Evolutionary conservation across 2,113 vertebrate genomes (phyloP).

Genomic region (Hippocampus barbouri): DNA sequence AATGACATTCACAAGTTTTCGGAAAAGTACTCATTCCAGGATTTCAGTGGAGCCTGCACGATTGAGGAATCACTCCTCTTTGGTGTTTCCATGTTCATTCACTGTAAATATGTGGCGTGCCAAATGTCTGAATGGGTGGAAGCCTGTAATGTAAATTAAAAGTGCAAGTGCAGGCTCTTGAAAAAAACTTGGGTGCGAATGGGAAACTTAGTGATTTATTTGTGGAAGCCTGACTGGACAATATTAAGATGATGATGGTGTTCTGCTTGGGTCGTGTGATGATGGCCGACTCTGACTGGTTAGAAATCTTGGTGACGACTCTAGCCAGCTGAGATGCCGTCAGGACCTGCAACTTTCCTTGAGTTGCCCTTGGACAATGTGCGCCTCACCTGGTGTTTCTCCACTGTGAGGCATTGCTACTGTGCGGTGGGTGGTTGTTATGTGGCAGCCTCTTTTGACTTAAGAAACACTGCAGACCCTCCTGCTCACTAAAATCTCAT

Average conservation of each 20-base stretch:
- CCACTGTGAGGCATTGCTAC: background rate
- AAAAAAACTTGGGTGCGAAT: background rate
- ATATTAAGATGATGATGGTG: background rate
- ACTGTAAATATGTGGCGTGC: background rate
- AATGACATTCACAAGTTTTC: no score
- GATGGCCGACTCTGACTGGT: background rate
- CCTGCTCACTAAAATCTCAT: slow-evolving; percentile 43
- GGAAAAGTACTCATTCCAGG: no score
- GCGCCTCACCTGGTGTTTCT: background rate
- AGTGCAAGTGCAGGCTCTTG: background rate
- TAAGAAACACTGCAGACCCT: slow-evolving; percentile 22
- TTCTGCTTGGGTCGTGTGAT: background rate
- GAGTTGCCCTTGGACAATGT: background rate
- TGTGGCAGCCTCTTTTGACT: background rate
- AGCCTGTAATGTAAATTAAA: no score
- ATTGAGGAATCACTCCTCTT: no score
- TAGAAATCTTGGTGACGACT: background rate
- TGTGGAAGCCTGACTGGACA: background rate
- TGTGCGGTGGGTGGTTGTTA: background rate
- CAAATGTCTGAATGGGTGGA: no score
- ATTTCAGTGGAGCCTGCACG: no score
- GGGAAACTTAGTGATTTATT: background rate
- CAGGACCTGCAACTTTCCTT: background rate
- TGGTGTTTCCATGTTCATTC: slow-evolving; percentile 15
- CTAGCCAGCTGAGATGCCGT: background rate